Evolutionary conservation across 2,888 invertebrate species (phyloP), one percentile per base, ranked within the genome.

Genomic region (Salticus scenicus): DNA sequence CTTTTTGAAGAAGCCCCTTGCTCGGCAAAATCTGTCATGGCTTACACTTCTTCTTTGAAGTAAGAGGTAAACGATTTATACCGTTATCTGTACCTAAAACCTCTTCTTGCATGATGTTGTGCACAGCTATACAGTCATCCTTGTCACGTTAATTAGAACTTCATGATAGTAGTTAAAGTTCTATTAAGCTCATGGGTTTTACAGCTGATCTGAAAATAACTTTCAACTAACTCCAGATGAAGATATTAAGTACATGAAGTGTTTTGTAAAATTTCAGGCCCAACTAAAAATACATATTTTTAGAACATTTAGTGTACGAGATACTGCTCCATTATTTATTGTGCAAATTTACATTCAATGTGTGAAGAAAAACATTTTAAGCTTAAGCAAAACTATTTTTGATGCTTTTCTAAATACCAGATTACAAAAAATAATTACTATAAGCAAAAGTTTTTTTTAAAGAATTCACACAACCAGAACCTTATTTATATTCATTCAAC

Each of bases 1-100:
- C 57, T 31, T 57, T 31, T 42, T 30, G 66, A 42, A 12, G 57
- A 33, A 10, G 37, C 41, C 64, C 57, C 67, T 27, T 76, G 75
- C 20, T 71, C 75, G 20, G 28, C 14, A 27, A 33, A 63, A 10
- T 84, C 84, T 31, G 77, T 78, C 73, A 78, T 84, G 51, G 69
- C 37, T 73, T 28, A n/a, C 69, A 30, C 69, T 81, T 81, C 24
- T 75, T 82, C 27, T 82, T 82, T 24, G 82, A 82, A 28, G 82
- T 82, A 8, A 82, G 82, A 30, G 82, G 76, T 70, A 82, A 75
- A 27, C 81, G 81, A 42, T 20, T 70, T 30, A 70, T 66, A 20
- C 42, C 5, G 31, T 64, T 33, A 10, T 70, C 24, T 37, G 1
- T 8, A 24, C 41, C 17, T n/a, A 31, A 42, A 72, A 57, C 41